These are phyloP conservation scores for Ochropleura leucogaster DNA, from an alignment of 2,888 invertebrate genomes.

Conservation along the genomic window DNA sequence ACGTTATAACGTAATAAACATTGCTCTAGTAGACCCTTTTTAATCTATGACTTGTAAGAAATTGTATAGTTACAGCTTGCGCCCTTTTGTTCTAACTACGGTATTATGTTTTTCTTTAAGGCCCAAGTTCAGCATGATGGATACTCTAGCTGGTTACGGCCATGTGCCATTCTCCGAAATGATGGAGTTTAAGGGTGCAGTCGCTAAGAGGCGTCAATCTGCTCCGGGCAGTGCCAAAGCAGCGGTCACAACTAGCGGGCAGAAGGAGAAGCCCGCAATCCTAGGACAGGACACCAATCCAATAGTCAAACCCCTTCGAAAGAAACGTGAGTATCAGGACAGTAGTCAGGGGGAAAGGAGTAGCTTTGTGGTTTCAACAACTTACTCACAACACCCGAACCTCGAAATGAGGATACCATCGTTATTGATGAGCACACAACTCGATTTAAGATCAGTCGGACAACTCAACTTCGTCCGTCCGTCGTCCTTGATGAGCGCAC, in stretches of 20 bases:
- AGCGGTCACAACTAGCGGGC: neutral
- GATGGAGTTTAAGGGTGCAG: slow-evolving; percentile 21
- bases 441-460: neutral
- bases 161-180: slow-evolving; percentile 23
- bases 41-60: no score
- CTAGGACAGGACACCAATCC: neutral
- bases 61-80: no score
- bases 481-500: no score
- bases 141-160: neutral
- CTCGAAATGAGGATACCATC: neutral
- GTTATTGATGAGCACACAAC: no score
- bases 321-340: slow-evolving; percentile 4
- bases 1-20: no score
- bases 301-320: neutral
- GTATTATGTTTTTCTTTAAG: slow-evolving; percentile 36
- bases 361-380: neutral
- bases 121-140: slow-evolving; percentile 38
- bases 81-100: neutral
- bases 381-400: neutral
- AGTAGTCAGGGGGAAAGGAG: neutral
- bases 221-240: neutral
- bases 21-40: no score
- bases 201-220: slow-evolving; percentile 13
- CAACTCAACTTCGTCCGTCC: no score
- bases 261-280: neutral